Percentiles rank a stretch among this genome's conserved stretches.
phyloP scores from a whole-genome alignment of 1,140 invertebrate genomes.

The Palaemon carinicauda region DNA sequence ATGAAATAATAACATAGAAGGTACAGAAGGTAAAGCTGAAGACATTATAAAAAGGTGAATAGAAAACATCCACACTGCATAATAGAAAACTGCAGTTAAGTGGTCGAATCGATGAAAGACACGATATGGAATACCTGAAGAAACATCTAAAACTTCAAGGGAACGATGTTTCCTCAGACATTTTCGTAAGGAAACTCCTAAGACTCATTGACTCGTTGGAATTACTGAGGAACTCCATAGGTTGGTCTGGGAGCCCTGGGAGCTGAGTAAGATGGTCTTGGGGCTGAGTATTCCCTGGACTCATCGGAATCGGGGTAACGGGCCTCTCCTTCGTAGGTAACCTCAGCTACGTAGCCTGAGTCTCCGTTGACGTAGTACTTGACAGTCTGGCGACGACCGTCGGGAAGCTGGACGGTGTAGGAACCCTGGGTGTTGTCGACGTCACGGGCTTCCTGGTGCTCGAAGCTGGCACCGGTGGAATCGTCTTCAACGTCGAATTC shows the following conservation, averaged over 20 bases:
- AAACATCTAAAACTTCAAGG: no score
- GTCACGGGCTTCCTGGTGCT: slow-evolving; percentile 16
- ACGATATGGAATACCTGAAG: no score
- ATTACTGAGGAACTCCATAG: not conserved
- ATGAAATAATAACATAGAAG: no score
- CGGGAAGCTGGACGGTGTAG: slow-evolving; percentile 28
- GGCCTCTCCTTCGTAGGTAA: slow-evolving; percentile 25
- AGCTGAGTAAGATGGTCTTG: not conserved
- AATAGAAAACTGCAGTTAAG: no score
- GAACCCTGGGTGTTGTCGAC: slow-evolving; percentile 24
- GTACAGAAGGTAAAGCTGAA: no score
- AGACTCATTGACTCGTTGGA: no score
- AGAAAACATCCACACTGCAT: no score
- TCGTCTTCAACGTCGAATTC: not conserved
- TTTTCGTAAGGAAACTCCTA: no score
- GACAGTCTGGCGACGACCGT: slow-evolving; percentile 16
- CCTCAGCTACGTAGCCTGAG: slow-evolving; percentile 33
- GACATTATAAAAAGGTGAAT: no score
- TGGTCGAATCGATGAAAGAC: no score
- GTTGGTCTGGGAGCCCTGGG: not conserved
- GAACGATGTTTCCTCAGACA: no score
- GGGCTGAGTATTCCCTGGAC: slow-evolving; percentile 8
- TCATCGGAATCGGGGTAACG: slow-evolving; percentile 12
- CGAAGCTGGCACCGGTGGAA: not conserved
- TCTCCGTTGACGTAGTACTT: slow-evolving; percentile 29